Base-by-base conservation (phyloP, 53 echinoderm and acorn worm species). In the Mesocentrotus franciscanus region DNA sequence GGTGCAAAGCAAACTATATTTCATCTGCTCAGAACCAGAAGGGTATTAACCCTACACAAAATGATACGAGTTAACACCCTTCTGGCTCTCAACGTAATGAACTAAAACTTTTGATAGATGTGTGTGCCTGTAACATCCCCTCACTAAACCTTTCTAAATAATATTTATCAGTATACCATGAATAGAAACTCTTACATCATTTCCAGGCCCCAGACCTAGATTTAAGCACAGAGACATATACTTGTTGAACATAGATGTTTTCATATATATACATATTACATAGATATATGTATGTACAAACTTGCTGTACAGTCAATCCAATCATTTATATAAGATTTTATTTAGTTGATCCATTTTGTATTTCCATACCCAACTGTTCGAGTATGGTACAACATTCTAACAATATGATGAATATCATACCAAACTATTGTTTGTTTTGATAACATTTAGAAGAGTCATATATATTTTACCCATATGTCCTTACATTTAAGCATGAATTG, bases 221-320 rank as follows among this genome's bases (percentile, higher is more conserved):
- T 64, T 64, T 18, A 72, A 81, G 42, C 20, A 78, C 78, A 34
- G 78, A 42, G 22, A 81, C 81, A 81, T 81, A 39, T 10, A 59
- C 87, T 57, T 58, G n/a, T 17, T 78, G 32, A 29, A 39, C 83
- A 91, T 91, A 66, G 26, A 91, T 9, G 9, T 91, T 30, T 68
- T 91, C 20, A 27, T 62, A 91, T 91, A 91, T 91, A 91, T 91
- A 91, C 91, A 91, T 66, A 68, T 64, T 64, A 91, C 91, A 91
- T 91, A 91, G 91, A 91, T 91, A 90, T 91, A 91, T 91, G 91
- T 91, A 91, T 68, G 24, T 87, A 87, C 87, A 87, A 87, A 87
- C 56, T 87, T 58, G 58, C 87, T 87, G 87, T 87, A 87, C 87
- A 87, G 12, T 58, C 81, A 58, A 57, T 42, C 56, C 12, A 13